Conservation (phyloP, 2,797 vertebrate species). For the Steatocranus sp. region DNA sequence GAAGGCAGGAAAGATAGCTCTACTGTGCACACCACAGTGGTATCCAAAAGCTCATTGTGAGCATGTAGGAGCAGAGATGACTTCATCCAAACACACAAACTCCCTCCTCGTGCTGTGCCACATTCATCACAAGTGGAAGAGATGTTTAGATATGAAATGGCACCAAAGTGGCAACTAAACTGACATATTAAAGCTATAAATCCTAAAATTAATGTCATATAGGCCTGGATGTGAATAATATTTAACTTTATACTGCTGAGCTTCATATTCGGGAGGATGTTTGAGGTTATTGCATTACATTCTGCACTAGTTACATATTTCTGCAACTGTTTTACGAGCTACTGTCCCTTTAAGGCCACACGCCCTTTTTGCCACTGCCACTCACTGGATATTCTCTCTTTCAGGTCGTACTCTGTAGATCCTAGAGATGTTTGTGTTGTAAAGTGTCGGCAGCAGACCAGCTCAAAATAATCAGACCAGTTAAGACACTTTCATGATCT, state of each 20-base stretch:
- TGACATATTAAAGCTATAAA: neutral
- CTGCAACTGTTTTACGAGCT: neutral
- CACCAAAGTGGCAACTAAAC: neutral
- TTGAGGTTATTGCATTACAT: neutral
- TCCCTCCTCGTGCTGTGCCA: neutral
- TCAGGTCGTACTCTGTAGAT: neutral
- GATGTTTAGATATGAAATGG: neutral
- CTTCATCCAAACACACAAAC: neutral
- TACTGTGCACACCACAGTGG: neutral
- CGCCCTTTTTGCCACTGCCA: neutral
- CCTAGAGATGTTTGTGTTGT: neutral
- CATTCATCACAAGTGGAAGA: neutral
- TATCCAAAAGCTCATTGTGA: neutral
- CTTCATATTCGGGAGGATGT: neutral
- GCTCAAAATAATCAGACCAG: neutral
- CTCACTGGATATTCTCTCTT: neutral
- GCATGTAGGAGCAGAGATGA: neutral
- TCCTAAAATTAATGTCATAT: neutral
- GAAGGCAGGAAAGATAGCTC: constrained; percentile 18
- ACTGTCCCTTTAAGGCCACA: neutral
- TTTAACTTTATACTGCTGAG: neutral
- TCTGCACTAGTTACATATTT: neutral
- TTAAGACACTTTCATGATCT: neutral
- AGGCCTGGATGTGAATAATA: neutral
- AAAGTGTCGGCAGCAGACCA: neutral